Percentiles rank a stretch among this genome's conserved stretches.
Evolutionary conservation across 2,113 vertebrate genomes (phyloP).

Genomic region (Syngnathus typhle): DNA sequence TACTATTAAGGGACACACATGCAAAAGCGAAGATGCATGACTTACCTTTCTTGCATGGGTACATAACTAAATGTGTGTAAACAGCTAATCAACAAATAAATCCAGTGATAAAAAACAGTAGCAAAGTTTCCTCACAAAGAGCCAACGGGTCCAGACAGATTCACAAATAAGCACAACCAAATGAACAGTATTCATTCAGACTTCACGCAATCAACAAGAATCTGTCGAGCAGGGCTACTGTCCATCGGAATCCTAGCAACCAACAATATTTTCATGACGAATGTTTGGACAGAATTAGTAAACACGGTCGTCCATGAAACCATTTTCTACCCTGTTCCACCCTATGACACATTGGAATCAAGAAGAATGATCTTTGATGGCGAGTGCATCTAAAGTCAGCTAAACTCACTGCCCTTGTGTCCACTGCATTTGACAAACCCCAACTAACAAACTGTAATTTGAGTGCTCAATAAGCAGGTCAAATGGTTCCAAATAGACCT

Average conservation of each 20-base stretch:
- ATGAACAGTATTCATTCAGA: slow-evolving; percentile 32
- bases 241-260: slow-evolving; percentile 40
- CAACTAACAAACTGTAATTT: slow-evolving; percentile 19
- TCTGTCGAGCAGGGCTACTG: slow-evolving; percentile 34
- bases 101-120: not conserved
- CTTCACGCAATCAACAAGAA: slow-evolving; percentile 53
- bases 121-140: slow-evolving; percentile 14
- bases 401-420: slow-evolving; percentile 37
- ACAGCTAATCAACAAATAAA: not conserved
- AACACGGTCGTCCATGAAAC: slow-evolving; percentile 11
- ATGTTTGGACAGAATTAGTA: slow-evolving; percentile 23
- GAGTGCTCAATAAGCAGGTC: slow-evolving; percentile 45
- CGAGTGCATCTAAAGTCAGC: slow-evolving; percentile 26
- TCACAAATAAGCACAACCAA: slow-evolving; percentile 30
- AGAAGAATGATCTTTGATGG: slow-evolving; percentile 22
- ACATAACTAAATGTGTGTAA: not conserved
- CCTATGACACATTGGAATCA: slow-evolving; percentile 37
- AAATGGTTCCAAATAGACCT: slow-evolving; percentile 21
- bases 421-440: slow-evolving; percentile 48
- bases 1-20: slow-evolving; percentile 38
- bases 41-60: not conserved
- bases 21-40: slow-evolving; percentile 2
- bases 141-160: slow-evolving; percentile 23
- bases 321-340: slow-evolving; percentile 31
- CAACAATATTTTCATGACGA: slow-evolving; percentile 45